Evolutionary conservation across 2,113 vertebrate genomes (phyloP), one percentile per base, ranked within the genome.

Genomic region (Stigmatopora argus): DNA sequence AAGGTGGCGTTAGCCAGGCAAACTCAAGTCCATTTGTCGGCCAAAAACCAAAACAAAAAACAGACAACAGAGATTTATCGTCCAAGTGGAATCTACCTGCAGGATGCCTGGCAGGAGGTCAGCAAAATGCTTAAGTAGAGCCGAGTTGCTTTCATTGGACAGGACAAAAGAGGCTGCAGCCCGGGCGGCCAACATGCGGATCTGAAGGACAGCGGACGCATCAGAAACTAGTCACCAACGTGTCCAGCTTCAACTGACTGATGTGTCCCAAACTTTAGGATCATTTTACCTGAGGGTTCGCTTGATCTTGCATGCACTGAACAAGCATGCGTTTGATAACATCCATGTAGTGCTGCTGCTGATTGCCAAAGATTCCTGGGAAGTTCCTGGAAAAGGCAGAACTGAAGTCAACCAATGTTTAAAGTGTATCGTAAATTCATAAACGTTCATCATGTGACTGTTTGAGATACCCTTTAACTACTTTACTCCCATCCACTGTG

Each of bases 301-400:
- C 94, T 84, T 97, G 95, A 85, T 99, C 95, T 86, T 99, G 97
- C 95, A 98, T 98, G 85, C 97, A 99, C 69, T 99, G 97, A 59
- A 95, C 95, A 70, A 99, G 88, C 97, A 99, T 99, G 64, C 96
- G 93, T 75, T 99, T 99, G 88, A 99, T 97, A 46, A 99, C 97
- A 0, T 99, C 97, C 89, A 98, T 88, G 74, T 99, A 99, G 81
- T 99, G 97, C 68, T 98, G 96, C 83, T 99, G 96, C 74, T 99
- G 97, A 89, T 99, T 99, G 68, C 97, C 97, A 85, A 99, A 99
- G 81, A 99, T 99, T 59, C 96, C 97, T 46, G 97, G 97, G 67
- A 99, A 99, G 86, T 99, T 99, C 96, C 96, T 98, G 73, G 61
- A 74, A 69, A 52, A 74, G 53, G 59, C 4, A 26, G 1, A 53